Conservation (phyloP, 2,797 vertebrate species). For the Leuciscus waleckii region DNA sequence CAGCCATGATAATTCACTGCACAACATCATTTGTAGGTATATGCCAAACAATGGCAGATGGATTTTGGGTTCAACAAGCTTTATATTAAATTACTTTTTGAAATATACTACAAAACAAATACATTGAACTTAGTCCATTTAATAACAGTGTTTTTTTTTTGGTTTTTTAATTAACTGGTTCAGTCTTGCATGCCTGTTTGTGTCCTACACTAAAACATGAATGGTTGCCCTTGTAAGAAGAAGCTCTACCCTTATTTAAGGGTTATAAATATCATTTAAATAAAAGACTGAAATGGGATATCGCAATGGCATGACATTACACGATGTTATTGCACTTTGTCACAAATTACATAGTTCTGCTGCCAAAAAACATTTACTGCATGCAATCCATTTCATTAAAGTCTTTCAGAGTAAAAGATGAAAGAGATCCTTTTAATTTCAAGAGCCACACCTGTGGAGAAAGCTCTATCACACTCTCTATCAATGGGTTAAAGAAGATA, state of each 20-base stretch:
- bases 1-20: neutral
- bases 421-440: conserved; percentile 28
- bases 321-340: conserved; percentile 8
- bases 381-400: neutral
- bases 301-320: neutral
- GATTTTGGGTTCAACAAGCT: neutral
- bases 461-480: conserved; percentile 50
- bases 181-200: neutral
- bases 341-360: conserved; percentile 1
- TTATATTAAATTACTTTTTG: neutral
- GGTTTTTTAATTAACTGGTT: neutral
- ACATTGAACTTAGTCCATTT: neutral
- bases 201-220: neutral
- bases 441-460: neutral
- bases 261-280: neutral
- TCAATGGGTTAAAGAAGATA: conserved; percentile 51
- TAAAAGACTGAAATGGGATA: neutral
- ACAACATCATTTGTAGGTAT: neutral
- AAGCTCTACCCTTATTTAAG: neutral
- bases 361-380: neutral
- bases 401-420: conserved; percentile 1
- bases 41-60: neutral
- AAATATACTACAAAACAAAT: neutral
- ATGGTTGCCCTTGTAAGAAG: neutral
- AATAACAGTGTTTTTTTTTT: neutral